Percentiles rank a stretch among this genome's conserved stretches.
Conservation (phyloP, 2,888 invertebrate genomes). For the Lamellibrachia satsuma region DNA sequence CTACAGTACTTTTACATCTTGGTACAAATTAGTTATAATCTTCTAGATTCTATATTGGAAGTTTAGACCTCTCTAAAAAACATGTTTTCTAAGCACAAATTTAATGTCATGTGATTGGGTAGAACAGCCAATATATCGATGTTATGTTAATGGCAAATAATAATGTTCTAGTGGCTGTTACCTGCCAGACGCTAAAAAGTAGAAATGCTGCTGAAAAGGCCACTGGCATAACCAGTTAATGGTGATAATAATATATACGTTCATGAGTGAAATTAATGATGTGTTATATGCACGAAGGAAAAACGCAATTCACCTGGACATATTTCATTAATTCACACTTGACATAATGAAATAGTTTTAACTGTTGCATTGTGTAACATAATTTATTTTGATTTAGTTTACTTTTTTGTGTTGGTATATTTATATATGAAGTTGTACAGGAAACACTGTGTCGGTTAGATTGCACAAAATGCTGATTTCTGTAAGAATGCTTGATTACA, state of each 20-base stretch:
- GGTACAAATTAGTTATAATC: not conserved
- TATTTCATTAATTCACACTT: not conserved
- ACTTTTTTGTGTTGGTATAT: no score
- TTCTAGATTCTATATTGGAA: not conserved
- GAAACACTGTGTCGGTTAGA: not conserved
- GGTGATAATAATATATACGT: not conserved
- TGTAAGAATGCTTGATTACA: not conserved
- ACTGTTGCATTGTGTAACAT: not conserved
- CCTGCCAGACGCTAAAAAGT: not conserved
- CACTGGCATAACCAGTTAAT: not conserved
- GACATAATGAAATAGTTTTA: not conserved
- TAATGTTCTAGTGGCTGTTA: no score
- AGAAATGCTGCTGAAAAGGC: not conserved
- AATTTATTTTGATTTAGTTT: not conserved
- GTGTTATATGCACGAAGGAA: not conserved
- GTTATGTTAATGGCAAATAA: no score
- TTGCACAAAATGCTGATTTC: not conserved
- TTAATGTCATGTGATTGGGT: no score
- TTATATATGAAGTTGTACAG: not conserved
- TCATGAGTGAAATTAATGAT: not conserved
- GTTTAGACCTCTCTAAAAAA: no score
- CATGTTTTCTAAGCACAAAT: no score
- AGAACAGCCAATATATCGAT: no score
- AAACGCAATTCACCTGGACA: not conserved
- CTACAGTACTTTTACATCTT: not conserved